phyloP scores from a whole-genome alignment of 1,140 invertebrate species.

The Panagrolaimus sp. region DNA sequence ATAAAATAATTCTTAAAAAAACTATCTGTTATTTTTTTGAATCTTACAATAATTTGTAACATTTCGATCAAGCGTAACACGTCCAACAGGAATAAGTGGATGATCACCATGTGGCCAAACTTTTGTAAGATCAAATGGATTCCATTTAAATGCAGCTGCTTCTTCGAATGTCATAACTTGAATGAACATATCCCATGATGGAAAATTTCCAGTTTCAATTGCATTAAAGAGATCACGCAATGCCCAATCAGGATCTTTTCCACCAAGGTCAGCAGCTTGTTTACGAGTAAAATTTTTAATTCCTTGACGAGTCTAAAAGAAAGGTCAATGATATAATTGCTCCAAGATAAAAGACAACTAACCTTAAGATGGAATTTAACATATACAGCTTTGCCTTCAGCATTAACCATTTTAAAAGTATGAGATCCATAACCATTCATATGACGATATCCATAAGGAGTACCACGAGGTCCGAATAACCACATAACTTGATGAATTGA shows the following conservation, averaged over 20 bases:
- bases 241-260: conserved; percentile 77
- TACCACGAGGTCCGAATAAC: conserved; percentile 81
- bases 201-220: conserved; percentile 73
- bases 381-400: conserved; percentile 70
- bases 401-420: conserved; percentile 85
- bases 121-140: conserved; percentile 88
- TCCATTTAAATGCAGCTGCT: conserved; percentile 66
- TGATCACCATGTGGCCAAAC: conserved; percentile 67
- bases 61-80: conserved; percentile 76
- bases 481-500: conserved; percentile 79
- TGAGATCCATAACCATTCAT: conserved; percentile 75
- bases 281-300: conserved; percentile 75
- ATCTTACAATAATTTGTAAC: conserved; percentile 74
- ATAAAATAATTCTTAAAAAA: too few relatives aligned
- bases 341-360: neutral
- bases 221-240: conserved; percentile 83
- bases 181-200: conserved; percentile 68
- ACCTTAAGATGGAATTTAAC: conserved; percentile 80
- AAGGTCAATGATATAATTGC: neutral
- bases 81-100: conserved; percentile 84
- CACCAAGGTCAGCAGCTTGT: conserved; percentile 69
- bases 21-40: too few relatives aligned
- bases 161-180: conserved; percentile 65
- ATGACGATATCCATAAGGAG: conserved; percentile 74
- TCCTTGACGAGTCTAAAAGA: conserved; percentile 72